Percentiles rank a stretch among this genome's conserved stretches.
Evolutionary conservation across 2,888 invertebrate genomes (phyloP).

Genomic region (Lordiphosa andalusiaca): DNA sequence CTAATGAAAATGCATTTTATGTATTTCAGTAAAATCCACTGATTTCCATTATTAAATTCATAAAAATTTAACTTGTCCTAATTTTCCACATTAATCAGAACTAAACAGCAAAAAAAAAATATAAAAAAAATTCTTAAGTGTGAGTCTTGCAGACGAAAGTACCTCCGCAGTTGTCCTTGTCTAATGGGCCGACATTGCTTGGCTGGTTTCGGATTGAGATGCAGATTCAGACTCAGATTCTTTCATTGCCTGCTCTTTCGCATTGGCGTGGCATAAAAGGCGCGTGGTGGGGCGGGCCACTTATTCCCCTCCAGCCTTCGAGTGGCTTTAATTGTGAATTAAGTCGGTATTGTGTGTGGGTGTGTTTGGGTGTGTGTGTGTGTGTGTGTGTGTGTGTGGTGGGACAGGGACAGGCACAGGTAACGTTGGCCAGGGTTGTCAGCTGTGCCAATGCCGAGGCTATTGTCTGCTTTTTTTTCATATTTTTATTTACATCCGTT

Average conservation of each 20-base stretch:
- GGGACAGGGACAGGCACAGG: slow-evolving; percentile 17
- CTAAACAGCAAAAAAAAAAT: not conserved
- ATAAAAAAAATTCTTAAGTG: not conserved
- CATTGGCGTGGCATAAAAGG: slow-evolving; percentile 39
- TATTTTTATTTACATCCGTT: slow-evolving; percentile 62
- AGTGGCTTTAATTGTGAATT: slow-evolving; percentile 80
- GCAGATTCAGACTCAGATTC: slow-evolving; percentile 18
- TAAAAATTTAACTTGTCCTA: slow-evolving; percentile 20
- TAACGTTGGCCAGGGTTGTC: slow-evolving; percentile 31
- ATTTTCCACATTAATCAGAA: slow-evolving; percentile 16
- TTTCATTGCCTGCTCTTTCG: slow-evolving; percentile 24
- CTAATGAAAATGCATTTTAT: no score
- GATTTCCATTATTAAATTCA: slow-evolving; percentile 6
- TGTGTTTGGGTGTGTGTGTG: slow-evolving; percentile 16
- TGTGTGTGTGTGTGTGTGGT: slow-evolving; percentile 6
- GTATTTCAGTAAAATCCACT: no score
- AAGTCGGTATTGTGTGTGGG: slow-evolving; percentile 76
- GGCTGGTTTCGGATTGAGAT: slow-evolving; percentile 10
- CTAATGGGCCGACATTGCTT: slow-evolving; percentile 40
- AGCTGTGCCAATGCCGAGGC: slow-evolving; percentile 65
- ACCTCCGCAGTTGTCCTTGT: slow-evolving; percentile 52
- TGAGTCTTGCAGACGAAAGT: slow-evolving; percentile 18
- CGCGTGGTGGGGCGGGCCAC: slow-evolving; percentile 56
- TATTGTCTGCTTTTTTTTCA: slow-evolving; percentile 43
- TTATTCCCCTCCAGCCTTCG: slow-evolving; percentile 46